phyloP scores from a whole-genome alignment of 2,888 invertebrate genomes.

The Pristionchus japonicus region DNA sequence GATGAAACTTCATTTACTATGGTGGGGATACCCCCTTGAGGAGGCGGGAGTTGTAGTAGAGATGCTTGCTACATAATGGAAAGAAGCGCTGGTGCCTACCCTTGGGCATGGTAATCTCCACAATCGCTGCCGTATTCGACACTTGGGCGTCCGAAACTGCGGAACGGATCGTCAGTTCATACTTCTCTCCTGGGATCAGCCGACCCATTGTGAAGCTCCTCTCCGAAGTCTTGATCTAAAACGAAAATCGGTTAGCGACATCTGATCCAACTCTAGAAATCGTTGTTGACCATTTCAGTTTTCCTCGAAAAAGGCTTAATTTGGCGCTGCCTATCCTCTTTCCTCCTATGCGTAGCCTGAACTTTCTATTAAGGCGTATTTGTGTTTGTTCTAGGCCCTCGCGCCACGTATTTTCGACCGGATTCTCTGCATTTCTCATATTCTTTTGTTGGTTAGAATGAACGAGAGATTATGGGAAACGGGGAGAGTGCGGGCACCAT shows the following conservation, averaged over 20 bases:
- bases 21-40: not conserved
- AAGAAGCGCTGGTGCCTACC: constrained; percentile 51
- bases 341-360: constrained; percentile 2
- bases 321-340: not conserved
- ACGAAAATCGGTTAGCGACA: not conserved
- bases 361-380: not conserved
- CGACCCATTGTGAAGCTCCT: constrained; percentile 68
- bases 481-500: too few relatives aligned
- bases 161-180: constrained; percentile 72
- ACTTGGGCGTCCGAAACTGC: constrained; percentile 55
- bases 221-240: constrained; percentile 71
- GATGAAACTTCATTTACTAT: not conserved
- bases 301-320: not conserved
- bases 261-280: not conserved
- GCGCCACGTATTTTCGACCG: too few relatives aligned
- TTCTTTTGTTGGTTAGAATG: too few relatives aligned
- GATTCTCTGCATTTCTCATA: too few relatives aligned
- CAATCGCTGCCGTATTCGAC: constrained; percentile 72
- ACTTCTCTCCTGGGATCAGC: constrained; percentile 70
- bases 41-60: not conserved
- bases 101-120: constrained; percentile 72
- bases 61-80: too few relatives aligned
- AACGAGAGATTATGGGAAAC: too few relatives aligned
- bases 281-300: not conserved
- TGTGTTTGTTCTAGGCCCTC: constrained; percentile 20